phyloP scores from a whole-genome alignment of 1,140 invertebrate species.

The Glossosoma conforme region DNA sequence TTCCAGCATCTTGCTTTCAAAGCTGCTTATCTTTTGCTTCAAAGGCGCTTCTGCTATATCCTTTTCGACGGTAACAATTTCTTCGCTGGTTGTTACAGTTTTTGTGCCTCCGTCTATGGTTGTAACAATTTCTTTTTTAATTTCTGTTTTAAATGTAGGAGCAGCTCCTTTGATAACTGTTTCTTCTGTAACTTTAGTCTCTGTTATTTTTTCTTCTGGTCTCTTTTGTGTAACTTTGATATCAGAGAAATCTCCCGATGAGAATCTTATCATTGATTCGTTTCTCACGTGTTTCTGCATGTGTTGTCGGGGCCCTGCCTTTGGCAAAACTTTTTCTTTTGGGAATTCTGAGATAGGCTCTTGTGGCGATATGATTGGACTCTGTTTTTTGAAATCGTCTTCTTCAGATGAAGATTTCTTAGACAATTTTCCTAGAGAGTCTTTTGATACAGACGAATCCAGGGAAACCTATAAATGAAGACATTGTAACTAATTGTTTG shows the following conservation, averaged over 20 bases:
- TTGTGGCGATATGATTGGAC: too few relatives aligned
- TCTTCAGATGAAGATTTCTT: conserved; percentile 28
- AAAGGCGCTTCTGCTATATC: conserved; percentile 47
- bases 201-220: conserved; percentile 39
- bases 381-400: conserved; percentile 16
- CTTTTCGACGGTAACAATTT: conserved; percentile 37
- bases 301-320: conserved; percentile 48
- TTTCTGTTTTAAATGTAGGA: conserved; percentile 21
- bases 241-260: conserved; percentile 49
- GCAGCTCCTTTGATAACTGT: conserved; percentile 11
- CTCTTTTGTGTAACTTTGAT: conserved; percentile 47
- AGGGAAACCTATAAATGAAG: background rate
- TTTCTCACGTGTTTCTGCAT: conserved; percentile 50
- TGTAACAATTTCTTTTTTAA: conserved; percentile 23
- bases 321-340: conserved; percentile 36
- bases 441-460: conserved; percentile 9
- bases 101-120: conserved; percentile 16
- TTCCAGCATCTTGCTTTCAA: conserved; percentile 45
- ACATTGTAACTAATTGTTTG: background rate
- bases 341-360: conserved; percentile 20
- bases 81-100: conserved; percentile 22
- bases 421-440: conserved; percentile 16
- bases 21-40: conserved; percentile 46
- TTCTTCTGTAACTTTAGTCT: conserved; percentile 38
- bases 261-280: conserved; percentile 48